A percentile compares a stretch with the other conserved stretches of the same genome.
Conservation (phyloP, 1,140 invertebrate genomes). For the Formica selysi region DNA sequence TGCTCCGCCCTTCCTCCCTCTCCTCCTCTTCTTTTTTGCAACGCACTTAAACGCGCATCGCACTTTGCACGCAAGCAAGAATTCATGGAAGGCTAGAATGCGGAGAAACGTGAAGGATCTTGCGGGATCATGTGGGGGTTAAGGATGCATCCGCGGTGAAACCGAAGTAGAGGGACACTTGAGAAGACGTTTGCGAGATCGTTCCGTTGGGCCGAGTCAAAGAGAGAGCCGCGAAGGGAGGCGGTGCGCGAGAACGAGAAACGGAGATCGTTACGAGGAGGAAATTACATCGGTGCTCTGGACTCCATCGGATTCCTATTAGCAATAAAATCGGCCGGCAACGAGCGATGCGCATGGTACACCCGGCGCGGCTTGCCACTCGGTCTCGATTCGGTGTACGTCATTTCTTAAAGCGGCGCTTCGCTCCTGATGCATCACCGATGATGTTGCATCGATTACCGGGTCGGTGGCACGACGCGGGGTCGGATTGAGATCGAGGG, state of each 20-base stretch:
- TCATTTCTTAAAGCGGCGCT: constrained; percentile 46
- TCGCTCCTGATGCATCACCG: constrained; percentile 35
- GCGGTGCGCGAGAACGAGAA: constrained; percentile 25
- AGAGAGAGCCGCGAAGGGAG: neutral
- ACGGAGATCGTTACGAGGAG: constrained; percentile 72
- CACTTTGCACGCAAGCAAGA: constrained; percentile 66
- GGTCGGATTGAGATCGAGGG: constrained; percentile 47
- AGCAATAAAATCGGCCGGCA: constrained; percentile 77
- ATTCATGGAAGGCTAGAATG: constrained; percentile 51
- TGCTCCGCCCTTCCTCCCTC: neutral
- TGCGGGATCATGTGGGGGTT: neutral
- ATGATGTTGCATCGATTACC: constrained; percentile 45
- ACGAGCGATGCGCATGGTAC: constrained; percentile 13
- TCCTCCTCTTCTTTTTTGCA: constrained; percentile 32
- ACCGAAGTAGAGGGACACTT: constrained; percentile 56
- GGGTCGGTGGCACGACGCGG: constrained; percentile 13
- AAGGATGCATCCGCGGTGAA: constrained; percentile 54
- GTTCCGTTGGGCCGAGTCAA: neutral
- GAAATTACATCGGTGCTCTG: constrained; percentile 74
- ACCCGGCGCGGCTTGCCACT: constrained; percentile 30
- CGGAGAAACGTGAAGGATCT: neutral
- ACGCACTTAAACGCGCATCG: constrained; percentile 68
- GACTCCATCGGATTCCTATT: constrained; percentile 78
- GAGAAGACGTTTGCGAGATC: constrained; percentile 30
- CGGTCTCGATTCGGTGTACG: neutral